Conservation (phyloP, 1,140 invertebrate genomes). For the Anagrus nilaparvatae region DNA sequence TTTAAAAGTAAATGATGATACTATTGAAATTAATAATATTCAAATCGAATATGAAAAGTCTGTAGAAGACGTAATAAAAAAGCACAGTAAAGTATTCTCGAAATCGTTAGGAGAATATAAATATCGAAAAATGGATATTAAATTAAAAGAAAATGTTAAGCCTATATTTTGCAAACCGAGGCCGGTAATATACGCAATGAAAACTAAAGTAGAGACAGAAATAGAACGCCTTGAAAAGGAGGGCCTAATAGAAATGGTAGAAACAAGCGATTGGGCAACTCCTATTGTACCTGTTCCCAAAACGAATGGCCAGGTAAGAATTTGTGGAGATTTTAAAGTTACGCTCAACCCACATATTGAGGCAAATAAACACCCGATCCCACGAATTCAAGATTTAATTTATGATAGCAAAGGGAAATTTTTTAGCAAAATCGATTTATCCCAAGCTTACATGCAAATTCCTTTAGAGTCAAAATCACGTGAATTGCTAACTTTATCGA, state of each 20-base stretch:
- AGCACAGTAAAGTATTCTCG: no score
- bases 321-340: constrained; percentile 30
- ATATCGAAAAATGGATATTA: no score
- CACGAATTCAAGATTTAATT: constrained; percentile 9
- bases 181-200: constrained; percentile 21
- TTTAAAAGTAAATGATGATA: no score
- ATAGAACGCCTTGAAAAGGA: constrained; percentile 20
- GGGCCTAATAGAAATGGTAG: constrained; percentile 29
- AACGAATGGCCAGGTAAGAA: constrained; percentile 12
- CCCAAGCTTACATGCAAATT: constrained; percentile 15
- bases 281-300: constrained; percentile 36
- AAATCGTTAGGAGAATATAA: no score
- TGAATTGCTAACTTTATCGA: constrained; percentile 14
- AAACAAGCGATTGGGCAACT: constrained; percentile 32
- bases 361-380: not conserved
- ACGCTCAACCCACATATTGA: constrained; percentile 18
- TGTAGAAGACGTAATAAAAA: no score
- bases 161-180: constrained; percentile 27
- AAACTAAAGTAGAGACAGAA: constrained; percentile 21
- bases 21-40: no score
- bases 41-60: no score
- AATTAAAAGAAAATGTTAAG: constrained; percentile 20
- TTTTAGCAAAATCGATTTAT: constrained; percentile 9
- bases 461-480: constrained; percentile 6
- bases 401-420: constrained; percentile 10